Percentiles rank a stretch among this genome's conserved stretches.
Evolutionary conservation across 1,140 invertebrate genomes (phyloP).

Genomic region (Hermetia illucens): DNA sequence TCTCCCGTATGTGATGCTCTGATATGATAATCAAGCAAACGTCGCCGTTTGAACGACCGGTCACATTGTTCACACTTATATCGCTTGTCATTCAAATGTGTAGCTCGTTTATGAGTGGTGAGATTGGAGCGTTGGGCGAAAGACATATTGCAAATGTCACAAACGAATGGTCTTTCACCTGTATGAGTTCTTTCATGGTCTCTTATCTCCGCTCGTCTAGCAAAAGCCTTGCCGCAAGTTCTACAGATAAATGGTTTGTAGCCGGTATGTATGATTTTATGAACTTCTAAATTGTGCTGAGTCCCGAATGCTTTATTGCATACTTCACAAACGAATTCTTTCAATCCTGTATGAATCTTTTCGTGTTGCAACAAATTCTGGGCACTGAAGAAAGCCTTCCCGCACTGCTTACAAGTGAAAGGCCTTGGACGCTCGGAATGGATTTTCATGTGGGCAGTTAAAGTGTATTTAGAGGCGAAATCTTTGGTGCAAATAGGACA

Average conservation of each 20-base stretch:
- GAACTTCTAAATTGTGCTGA: constrained; percentile 58
- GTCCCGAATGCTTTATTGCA: constrained; percentile 66
- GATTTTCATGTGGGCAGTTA: constrained; percentile 58
- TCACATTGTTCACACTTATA: constrained; percentile 53
- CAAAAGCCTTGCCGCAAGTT: constrained; percentile 59
- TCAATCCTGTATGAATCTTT: constrained; percentile 51
- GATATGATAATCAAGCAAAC: constrained; percentile 65
- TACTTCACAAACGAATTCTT: constrained; percentile 54
- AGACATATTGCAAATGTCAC: constrained; percentile 61
- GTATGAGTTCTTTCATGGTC: constrained; percentile 73
- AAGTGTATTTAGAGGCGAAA: constrained; percentile 65
- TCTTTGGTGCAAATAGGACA: constrained; percentile 52
- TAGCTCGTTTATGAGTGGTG: constrained; percentile 62
- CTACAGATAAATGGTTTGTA: constrained; percentile 54
- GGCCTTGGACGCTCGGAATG: constrained; percentile 50
- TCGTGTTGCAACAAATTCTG: constrained; percentile 61
- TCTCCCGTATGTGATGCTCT: constrained; percentile 69
- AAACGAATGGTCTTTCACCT: constrained; percentile 50
- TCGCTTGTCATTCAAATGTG: constrained; percentile 61
- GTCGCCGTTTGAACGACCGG: constrained; percentile 57
- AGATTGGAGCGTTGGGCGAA: constrained; percentile 66
- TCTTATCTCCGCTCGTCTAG: constrained; percentile 54
- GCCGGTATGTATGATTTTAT: constrained; percentile 47
- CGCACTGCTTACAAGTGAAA: constrained; percentile 48
- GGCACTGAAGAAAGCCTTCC: constrained; percentile 57